Evolutionary conservation across 2,797 vertebrate species (phyloP).

Genomic region (Gambusia yucatana): DNA sequence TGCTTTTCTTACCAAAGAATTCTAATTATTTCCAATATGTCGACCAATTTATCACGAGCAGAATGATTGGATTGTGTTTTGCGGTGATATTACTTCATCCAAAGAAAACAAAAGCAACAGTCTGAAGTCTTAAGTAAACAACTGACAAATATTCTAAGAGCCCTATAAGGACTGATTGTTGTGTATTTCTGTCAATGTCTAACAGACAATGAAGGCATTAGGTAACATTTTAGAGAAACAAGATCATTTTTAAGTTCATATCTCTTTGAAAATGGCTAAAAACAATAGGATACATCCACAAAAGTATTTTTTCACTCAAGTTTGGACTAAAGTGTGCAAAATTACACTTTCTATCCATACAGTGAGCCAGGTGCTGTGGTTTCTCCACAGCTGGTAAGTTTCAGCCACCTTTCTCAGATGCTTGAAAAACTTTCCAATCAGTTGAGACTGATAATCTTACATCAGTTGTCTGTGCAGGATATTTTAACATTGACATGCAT

Average conservation of each 20-base stretch:
- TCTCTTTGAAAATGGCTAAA: background rate
- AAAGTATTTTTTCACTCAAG: background rate
- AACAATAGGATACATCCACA: background rate
- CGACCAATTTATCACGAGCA: constrained; percentile 32
- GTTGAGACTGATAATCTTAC: constrained; percentile 7
- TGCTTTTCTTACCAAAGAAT: constrained; percentile 40
- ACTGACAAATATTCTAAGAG: constrained; percentile 38
- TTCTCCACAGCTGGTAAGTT: constrained; percentile 7
- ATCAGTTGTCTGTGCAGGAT: constrained; percentile 28
- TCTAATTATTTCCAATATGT: constrained; percentile 52
- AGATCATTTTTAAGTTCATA: background rate
- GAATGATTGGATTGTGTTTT: constrained; percentile 5
- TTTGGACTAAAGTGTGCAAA: constrained; percentile 9
- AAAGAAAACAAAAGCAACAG: background rate
- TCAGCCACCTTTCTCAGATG: constrained; percentile 22
- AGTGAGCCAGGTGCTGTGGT: constrained; percentile 15
- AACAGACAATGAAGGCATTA: constrained; percentile 22
- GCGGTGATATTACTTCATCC: constrained; percentile 1
- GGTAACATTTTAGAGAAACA: background rate
- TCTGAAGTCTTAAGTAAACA: constrained; percentile 32
- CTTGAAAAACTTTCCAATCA: constrained; percentile 30
- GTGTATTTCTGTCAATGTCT: constrained; percentile 31
- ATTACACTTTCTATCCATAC: constrained; percentile 1
- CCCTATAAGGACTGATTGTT: constrained; percentile 40
- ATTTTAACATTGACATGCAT: constrained; percentile 13